Evolutionary conservation across 2,888 invertebrate species (phyloP).

Genomic region (Mechanitis mazaeus): DNA sequence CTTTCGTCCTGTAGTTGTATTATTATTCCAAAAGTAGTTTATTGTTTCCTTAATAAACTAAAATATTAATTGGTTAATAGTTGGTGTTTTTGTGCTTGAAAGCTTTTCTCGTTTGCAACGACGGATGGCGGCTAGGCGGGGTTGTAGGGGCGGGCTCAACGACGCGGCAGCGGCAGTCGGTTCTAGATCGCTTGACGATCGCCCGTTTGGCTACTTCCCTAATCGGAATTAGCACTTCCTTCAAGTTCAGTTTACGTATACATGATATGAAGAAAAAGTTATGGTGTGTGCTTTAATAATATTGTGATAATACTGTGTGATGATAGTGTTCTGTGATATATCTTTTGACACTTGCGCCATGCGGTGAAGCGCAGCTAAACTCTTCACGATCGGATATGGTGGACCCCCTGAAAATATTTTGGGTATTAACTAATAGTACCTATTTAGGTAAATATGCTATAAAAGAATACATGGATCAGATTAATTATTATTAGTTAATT

Average conservation of each 20-base stretch:
- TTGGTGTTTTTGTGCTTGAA: constrained; percentile 45
- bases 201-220: constrained; percentile 48
- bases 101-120: constrained; percentile 53
- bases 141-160: constrained; percentile 55
- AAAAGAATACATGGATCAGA: no score
- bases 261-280: constrained; percentile 26
- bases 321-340: constrained; percentile 29
- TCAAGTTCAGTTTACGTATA: constrained; percentile 7
- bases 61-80: constrained; percentile 41
- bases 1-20: no score
- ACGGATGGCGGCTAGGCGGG: constrained; percentile 55
- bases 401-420: constrained; percentile 88
- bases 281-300: constrained; percentile 24
- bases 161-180: constrained; percentile 63
- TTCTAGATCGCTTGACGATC: constrained; percentile 55
- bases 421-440: constrained; percentile 90
- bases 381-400: constrained; percentile 79
- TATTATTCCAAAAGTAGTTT: no score
- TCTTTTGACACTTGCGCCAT: constrained; percentile 50
- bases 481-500: no score
- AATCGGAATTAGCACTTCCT: constrained; percentile 30
- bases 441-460: constrained; percentile 78
- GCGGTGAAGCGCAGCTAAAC: constrained; percentile 63
- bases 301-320: constrained; percentile 20
- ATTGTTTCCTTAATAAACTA: no score